Conservation (phyloP, 2,888 invertebrate species). For the Petrolisthes cinctipes region DNA sequence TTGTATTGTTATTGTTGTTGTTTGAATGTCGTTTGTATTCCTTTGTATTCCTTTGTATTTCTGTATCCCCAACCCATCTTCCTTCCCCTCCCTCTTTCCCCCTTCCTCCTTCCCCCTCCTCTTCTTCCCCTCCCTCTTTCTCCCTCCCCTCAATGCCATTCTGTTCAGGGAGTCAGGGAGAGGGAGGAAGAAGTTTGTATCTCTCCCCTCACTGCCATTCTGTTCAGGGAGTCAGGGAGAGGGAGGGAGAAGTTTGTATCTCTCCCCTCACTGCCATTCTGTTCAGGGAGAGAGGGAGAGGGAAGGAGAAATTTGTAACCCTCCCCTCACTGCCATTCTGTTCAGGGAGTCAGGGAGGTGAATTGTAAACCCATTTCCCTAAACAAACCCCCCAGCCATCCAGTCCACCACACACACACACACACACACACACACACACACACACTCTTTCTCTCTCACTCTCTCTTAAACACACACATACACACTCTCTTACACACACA, state of each 20-base stretch:
- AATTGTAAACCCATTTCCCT: slow-evolving; percentile 57
- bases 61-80: no score
- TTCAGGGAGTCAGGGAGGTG: slow-evolving; percentile 19
- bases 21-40: no score
- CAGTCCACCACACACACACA: not conserved
- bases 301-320: not conserved
- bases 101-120: no score
- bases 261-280: no score
- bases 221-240: not conserved
- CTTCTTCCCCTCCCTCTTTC: no score
- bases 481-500: no score
- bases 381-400: slow-evolving; percentile 43
- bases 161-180: not conserved
- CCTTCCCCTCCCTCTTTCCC: no score
- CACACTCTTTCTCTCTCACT: no score
- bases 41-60: not conserved
- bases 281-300: not conserved
- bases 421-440: no score
- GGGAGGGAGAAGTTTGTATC: not conserved
- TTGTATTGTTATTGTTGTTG: not conserved
- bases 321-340: not conserved
- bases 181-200: not conserved
- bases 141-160: slow-evolving; percentile 14
- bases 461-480: no score
- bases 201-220: slow-evolving; percentile 15